Evolutionary conservation across 2,888 invertebrate genomes (phyloP).

Genomic region (Isoperla grammatica): DNA sequence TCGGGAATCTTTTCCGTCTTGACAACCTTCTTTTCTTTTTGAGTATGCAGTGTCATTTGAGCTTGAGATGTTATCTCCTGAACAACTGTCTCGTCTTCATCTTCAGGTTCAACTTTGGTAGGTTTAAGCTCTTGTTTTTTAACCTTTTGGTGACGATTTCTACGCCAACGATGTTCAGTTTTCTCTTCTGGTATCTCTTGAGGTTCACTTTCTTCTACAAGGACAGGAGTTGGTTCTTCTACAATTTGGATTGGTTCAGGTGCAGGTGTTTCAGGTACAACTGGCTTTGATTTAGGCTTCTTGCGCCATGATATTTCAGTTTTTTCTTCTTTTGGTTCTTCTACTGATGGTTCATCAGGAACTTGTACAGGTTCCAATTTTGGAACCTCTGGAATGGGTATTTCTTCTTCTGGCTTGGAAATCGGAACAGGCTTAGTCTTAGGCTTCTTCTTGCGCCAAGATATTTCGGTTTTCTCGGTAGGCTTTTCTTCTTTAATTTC

Average conservation of each 20-base stretch:
- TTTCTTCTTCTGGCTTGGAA: conserved; percentile 15
- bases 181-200: conserved; percentile 15
- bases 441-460: conserved; percentile 14
- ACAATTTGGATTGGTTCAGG: neutral
- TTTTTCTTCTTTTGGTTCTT: conserved; percentile 3
- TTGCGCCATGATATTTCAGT: conserved; percentile 10
- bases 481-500: conserved; percentile 4
- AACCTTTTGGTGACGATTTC: neutral
- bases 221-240: neutral
- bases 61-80: conserved; percentile 22
- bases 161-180: neutral
- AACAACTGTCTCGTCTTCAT: conserved; percentile 21
- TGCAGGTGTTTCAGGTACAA: neutral
- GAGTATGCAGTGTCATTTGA: conserved; percentile 13
- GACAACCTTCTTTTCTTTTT: conserved; percentile 8
- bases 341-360: neutral
- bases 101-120: conserved; percentile 7
- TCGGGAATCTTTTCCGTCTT: conserved; percentile 6
- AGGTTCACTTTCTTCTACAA: neutral
- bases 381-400: conserved; percentile 4
- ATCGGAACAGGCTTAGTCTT: neutral
- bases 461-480: conserved; percentile 7
- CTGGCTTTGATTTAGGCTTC: conserved; percentile 1
- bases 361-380: conserved; percentile 12
- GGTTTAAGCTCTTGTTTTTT: neutral